These are phyloP conservation scores for Xiphydria camelus DNA, from an alignment of 2,888 invertebrate species.

Conservation along the genomic window DNA sequence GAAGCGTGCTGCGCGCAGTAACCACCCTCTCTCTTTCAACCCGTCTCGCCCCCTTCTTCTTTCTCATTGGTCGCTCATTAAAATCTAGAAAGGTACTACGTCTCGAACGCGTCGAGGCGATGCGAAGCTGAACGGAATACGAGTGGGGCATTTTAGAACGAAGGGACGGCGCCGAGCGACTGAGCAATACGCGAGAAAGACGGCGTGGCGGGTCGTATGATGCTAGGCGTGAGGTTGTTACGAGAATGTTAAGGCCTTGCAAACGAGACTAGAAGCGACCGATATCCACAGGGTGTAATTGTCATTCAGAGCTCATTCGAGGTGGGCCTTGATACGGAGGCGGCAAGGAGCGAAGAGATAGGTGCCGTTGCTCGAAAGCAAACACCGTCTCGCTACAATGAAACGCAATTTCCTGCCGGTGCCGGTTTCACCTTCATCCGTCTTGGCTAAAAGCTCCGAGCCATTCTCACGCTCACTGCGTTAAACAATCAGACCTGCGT, in stretches of 20 bases:
- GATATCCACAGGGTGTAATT: conserved; percentile 43
- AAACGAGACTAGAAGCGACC: conserved; percentile 15
- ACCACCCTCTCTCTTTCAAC: not conserved
- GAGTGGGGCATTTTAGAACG: not conserved
- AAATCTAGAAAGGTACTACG: not conserved
- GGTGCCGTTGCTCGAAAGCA: conserved; percentile 50
- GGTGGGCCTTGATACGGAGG: conserved; percentile 24
- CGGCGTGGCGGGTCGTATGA: not conserved
- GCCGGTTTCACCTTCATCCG: conserved; percentile 43
- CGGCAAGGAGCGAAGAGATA: conserved; percentile 19
- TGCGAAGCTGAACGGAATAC: not conserved
- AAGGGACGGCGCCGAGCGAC: not conserved
- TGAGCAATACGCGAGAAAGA: not conserved
- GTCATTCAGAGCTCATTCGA: conserved; percentile 50
- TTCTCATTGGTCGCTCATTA: not conserved
- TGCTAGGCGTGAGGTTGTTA: not conserved
- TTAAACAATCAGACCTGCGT: conserved; percentile 47
- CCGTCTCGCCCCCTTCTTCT: not conserved
- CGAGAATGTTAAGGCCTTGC: conserved; percentile 1
- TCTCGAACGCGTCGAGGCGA: not conserved
- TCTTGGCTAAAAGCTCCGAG: conserved; percentile 47
- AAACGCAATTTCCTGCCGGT: conserved; percentile 55
- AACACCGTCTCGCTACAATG: conserved; percentile 55
- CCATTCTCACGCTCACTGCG: conserved; percentile 38
- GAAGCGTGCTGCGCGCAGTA: not conserved